Percentiles rank a stretch among this genome's conserved stretches.
These are phyloP conservation scores for Ennomos quercinarius DNA, from an alignment of 2,888 invertebrate genomes.

Conservation along the genomic window DNA sequence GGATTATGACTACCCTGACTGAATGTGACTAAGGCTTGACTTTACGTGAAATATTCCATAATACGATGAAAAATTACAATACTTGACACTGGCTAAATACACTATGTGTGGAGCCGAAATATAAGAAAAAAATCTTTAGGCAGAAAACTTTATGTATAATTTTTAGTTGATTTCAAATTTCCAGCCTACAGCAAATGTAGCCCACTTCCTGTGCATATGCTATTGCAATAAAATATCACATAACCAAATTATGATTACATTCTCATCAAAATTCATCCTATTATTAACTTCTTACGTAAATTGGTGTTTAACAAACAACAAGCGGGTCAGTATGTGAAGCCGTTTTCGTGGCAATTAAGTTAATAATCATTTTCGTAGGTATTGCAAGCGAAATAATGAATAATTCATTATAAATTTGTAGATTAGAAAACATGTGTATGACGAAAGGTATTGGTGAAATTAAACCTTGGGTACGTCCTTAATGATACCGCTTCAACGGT, in stretches of 20 bases:
- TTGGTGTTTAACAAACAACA: slow-evolving; percentile 25
- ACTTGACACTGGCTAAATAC: too few species aligned
- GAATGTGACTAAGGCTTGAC: too few species aligned
- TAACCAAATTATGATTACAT: slow-evolving; percentile 23
- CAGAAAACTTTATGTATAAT: too few species aligned
- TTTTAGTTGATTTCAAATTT: too few species aligned
- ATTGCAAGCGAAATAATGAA: slow-evolving; percentile 28
- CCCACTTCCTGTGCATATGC: slow-evolving; percentile 1
- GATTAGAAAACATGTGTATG: slow-evolving; percentile 15
- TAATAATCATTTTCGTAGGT: slow-evolving; percentile 25
- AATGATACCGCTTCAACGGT: too few species aligned
- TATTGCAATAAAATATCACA: slow-evolving; percentile 13
- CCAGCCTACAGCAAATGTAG: not conserved
- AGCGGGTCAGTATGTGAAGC: slow-evolving; percentile 28
- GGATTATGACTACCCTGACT: too few species aligned
- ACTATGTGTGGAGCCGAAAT: too few species aligned
- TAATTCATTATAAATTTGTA: slow-evolving; percentile 19
- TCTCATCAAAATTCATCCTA: slow-evolving; percentile 21
- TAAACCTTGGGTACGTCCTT: not conserved
- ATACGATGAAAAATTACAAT: too few species aligned
- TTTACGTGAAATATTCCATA: too few species aligned
- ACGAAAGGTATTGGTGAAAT: slow-evolving; percentile 14
- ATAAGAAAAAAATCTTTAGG: too few species aligned
- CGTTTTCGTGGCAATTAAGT: slow-evolving; percentile 25
- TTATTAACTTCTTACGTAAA: slow-evolving; percentile 34